phyloP scores from a whole-genome alignment of 2,797 vertebrate species.

The Dendrocincla tyrannina region DNA sequence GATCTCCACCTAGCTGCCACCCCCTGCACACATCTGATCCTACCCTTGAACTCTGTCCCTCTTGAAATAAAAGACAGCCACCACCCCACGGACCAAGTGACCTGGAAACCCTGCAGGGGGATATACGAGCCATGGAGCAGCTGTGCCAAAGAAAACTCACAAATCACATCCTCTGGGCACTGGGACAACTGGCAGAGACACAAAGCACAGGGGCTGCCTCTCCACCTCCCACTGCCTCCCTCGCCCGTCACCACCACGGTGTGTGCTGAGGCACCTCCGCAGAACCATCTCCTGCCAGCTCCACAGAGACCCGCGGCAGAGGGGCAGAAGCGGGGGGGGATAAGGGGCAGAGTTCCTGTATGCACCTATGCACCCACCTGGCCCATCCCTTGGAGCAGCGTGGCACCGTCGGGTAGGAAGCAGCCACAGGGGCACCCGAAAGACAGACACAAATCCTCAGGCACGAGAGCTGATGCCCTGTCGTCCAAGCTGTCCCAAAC shows the following conservation, averaged over 20 bases:
- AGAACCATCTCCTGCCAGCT: background rate
- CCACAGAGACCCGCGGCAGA: background rate
- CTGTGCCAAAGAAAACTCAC: constrained; percentile 15
- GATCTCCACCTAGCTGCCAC: background rate
- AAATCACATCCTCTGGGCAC: background rate
- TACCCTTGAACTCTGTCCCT: background rate
- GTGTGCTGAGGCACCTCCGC: background rate
- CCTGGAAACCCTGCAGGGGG: background rate
- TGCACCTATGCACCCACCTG: background rate
- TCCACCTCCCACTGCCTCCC: background rate
- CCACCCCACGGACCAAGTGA: background rate
- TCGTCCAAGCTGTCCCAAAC: background rate
- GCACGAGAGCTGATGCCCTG: background rate
- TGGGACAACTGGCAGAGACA: constrained; percentile 20
- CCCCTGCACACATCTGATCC: background rate
- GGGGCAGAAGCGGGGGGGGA: background rate
- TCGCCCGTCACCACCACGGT: background rate
- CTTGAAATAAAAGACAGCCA: background rate
- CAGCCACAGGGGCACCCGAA: background rate
- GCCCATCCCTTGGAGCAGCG: background rate
- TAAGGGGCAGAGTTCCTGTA: background rate
- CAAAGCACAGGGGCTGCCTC: background rate
- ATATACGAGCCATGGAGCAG: background rate
- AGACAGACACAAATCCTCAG: background rate
- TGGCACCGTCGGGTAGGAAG: fast-evolving